Base-by-base conservation (phyloP, 2,888 invertebrate species). In the Melanargia galathea region DNA sequence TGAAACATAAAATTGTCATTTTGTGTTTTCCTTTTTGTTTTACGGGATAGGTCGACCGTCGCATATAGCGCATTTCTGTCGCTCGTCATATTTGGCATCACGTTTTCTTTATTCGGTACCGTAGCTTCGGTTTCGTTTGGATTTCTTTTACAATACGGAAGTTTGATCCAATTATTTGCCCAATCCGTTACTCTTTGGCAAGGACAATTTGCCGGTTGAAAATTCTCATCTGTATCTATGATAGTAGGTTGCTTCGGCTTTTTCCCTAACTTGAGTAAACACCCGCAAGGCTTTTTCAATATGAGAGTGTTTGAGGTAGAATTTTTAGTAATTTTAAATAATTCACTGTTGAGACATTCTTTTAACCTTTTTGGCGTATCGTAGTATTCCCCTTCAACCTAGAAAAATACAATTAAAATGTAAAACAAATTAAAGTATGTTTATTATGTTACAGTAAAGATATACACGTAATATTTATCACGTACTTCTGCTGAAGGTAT, bases 301-400 rank as follows among this genome's bases (percentile, higher is more conserved):
- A 94, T 93, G 40, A 93, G 88, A 0, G 92, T 88, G 70, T 92
- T 91, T 0, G 92, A 83, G 2, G 93, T 93, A 0, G 92, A 92
- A 72, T 79, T 92, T 65, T 82, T 86, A 0, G 91, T 88, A 3
- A 91, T 78, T 75, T 82, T 85, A 71, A 92, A 92, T 22, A 91
- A 72, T 64, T 92, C 92, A 46, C 79, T 77, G 70, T 93, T 93
- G 24, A 95, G 83, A 77, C 94, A 94, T 79, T 95, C 95, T 73
- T 94, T 94, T 40, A 95, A 92, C 73, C 95, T 94, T 65, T 94
- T 92, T 11, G 95, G 95, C 2, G 95, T 95, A 74, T 96, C 96
- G 80, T 95, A 96, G 79, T 94, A 93, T 73, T 94, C 94, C 10
- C 86, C 87, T n/a, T 86, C 85, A 7, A 84, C 77, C 89, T 89